phyloP scores from a whole-genome alignment of 2,113 vertebrate genomes.

The Rissa tridactyla region DNA sequence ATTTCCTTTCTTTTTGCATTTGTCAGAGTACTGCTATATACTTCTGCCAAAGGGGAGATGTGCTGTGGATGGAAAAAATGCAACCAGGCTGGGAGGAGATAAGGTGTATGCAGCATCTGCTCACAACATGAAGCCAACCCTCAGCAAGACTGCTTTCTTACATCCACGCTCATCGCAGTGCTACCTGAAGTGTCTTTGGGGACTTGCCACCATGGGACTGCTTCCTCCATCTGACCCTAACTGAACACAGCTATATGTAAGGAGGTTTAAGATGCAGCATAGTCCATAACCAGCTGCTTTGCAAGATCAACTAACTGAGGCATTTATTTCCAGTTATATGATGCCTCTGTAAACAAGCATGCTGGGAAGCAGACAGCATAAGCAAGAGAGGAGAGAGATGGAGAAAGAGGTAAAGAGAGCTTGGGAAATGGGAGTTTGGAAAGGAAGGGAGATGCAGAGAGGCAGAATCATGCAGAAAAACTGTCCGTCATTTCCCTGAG shows the following conservation, averaged over 20 bases:
- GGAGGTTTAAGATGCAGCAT: background rate
- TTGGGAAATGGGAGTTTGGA: background rate
- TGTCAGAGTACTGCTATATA: background rate
- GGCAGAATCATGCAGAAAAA: background rate
- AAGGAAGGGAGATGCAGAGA: background rate
- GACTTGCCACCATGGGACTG: background rate
- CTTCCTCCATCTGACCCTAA: background rate
- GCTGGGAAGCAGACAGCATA: background rate
- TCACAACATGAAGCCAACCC: background rate
- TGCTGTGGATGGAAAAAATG: background rate
- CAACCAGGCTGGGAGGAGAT: background rate
- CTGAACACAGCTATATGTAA: background rate
- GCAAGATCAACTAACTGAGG: background rate
- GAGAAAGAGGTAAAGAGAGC: background rate
- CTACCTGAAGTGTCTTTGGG: background rate
- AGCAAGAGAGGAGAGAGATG: background rate
- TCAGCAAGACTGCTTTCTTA: background rate
- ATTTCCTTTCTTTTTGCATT: background rate
- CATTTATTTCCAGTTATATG: background rate
- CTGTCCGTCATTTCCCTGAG: background rate
- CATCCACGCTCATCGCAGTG: background rate
- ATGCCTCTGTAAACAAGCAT: background rate
- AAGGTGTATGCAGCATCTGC: background rate
- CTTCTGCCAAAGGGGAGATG: background rate
- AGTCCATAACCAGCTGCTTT: background rate